phyloP scores from a whole-genome alignment of 2,888 invertebrate species.

The Pseudanteris insignis region DNA sequence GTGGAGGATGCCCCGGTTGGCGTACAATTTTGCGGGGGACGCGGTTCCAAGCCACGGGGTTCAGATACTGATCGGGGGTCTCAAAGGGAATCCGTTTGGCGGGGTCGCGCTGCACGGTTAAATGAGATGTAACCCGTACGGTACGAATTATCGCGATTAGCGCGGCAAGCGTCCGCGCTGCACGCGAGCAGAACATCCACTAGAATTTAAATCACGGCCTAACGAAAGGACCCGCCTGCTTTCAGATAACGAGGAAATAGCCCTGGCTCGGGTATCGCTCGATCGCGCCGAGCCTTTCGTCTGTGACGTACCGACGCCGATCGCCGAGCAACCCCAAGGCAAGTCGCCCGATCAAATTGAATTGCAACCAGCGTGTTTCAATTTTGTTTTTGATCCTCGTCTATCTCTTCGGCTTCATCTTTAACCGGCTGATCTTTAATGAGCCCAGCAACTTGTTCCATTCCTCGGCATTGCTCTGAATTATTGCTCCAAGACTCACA shows the following conservation, averaged over 20 bases:
- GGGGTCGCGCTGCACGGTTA: conserved; percentile 45
- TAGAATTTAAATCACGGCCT: conserved; percentile 43
- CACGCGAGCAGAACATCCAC: conserved; percentile 39
- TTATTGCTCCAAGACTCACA: too few relatives aligned
- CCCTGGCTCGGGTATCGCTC: conserved; percentile 43
- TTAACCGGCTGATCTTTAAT: not conserved
- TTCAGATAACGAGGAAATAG: conserved; percentile 48
- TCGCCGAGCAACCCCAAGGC: conserved; percentile 24
- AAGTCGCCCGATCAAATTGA: conserved; percentile 26
- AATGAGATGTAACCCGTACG: conserved; percentile 48
- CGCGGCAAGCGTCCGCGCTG: conserved; percentile 36
- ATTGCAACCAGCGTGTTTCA: conserved; percentile 26
- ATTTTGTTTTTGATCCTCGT: conserved; percentile 10
- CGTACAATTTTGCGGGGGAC: conserved; percentile 34
- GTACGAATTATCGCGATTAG: conserved; percentile 46
- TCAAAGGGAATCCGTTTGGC: conserved; percentile 44
- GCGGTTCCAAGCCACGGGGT: conserved; percentile 28
- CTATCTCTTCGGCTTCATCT: not conserved
- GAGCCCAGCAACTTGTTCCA: too few relatives aligned
- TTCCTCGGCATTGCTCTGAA: too few relatives aligned
- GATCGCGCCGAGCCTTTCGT: conserved; percentile 43
- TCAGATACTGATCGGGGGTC: conserved; percentile 45
- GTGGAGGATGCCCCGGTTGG: conserved; percentile 41
- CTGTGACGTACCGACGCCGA: conserved; percentile 44
- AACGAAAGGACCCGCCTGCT: conserved; percentile 45